These are phyloP conservation scores for Coelinius sp. DNA, from an alignment of 2,888 invertebrate genomes.

Conservation along the genomic window DNA sequence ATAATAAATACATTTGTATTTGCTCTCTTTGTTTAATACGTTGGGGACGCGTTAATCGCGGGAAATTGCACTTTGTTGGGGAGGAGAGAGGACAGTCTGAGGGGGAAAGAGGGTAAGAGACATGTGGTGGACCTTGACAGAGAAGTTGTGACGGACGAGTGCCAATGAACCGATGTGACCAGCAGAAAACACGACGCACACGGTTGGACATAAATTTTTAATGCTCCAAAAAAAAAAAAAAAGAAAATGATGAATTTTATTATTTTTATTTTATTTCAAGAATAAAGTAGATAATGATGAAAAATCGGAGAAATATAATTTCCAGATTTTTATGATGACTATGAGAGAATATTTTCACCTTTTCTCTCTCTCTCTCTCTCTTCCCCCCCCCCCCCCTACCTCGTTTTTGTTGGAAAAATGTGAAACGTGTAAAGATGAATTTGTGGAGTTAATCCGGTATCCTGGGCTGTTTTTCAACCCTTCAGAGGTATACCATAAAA, in stretches of 20 bases:
- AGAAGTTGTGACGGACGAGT: conserved; percentile 43
- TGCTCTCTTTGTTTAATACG: conserved; percentile 19
- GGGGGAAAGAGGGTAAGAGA: conserved; percentile 43
- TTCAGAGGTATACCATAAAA: conserved; percentile 52
- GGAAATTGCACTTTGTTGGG: conserved; percentile 53
- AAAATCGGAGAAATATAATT: no score
- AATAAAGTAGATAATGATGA: background rate
- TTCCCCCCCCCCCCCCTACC: no score
- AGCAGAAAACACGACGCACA: background rate
- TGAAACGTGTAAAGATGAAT: conserved; percentile 3
- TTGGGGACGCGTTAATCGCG: conserved; percentile 57
- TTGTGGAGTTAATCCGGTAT: conserved; percentile 10
- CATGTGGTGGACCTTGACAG: conserved; percentile 65
- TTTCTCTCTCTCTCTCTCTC: background rate
- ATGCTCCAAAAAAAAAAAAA: background rate
- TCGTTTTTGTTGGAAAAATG: conserved; percentile 28
- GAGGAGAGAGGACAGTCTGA: conserved; percentile 55
- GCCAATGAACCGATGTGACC: conserved; percentile 40
- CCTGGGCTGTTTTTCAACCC: conserved; percentile 47
- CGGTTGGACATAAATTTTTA: conserved; percentile 43
- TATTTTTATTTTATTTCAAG: background rate
- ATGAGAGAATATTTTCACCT: background rate
- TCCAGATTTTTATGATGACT: background rate
- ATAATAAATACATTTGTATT: background rate
- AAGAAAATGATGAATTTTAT: background rate